Percentiles rank a stretch among this genome's conserved stretches.
Conservation (phyloP, 2,797 vertebrate species). For the Xiphophorus birchmanni region DNA sequence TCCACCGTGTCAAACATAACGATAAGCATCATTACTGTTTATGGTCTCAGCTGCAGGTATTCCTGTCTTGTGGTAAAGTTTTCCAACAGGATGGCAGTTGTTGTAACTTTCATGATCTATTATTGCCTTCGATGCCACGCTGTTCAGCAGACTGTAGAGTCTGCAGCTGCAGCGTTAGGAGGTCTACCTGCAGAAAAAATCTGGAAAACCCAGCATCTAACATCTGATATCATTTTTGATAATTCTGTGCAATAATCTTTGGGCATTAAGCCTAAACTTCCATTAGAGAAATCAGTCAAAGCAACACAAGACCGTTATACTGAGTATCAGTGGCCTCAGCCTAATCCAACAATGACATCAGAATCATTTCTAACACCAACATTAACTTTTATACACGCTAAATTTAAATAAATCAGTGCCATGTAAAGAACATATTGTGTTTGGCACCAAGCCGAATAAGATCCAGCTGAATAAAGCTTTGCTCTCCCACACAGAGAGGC, state of each 20-base stretch:
- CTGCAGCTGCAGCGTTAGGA: background rate
- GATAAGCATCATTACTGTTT: background rate
- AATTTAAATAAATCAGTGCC: background rate
- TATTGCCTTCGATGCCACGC: background rate
- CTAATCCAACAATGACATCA: background rate
- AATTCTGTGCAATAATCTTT: background rate
- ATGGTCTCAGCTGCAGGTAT: background rate
- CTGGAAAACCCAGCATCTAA: background rate
- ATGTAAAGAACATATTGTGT: background rate
- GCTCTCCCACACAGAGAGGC: background rate
- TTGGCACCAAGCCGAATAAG: background rate
- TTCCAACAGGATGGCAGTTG: background rate
- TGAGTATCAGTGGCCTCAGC: background rate
- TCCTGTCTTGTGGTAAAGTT: background rate
- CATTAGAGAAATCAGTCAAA: background rate
- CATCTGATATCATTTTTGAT: background rate
- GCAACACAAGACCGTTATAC: background rate
- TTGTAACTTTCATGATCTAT: background rate
- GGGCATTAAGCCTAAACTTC: background rate
- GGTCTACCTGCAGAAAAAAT: background rate
- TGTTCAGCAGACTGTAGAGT: background rate
- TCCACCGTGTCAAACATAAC: background rate
- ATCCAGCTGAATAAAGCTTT: background rate
- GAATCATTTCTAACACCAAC: background rate
- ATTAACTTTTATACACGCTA: background rate